These are phyloP conservation scores for Neosilurus mollespiculum DNA, from an alignment of 2,797 vertebrate genomes.

Conservation along the genomic window DNA sequence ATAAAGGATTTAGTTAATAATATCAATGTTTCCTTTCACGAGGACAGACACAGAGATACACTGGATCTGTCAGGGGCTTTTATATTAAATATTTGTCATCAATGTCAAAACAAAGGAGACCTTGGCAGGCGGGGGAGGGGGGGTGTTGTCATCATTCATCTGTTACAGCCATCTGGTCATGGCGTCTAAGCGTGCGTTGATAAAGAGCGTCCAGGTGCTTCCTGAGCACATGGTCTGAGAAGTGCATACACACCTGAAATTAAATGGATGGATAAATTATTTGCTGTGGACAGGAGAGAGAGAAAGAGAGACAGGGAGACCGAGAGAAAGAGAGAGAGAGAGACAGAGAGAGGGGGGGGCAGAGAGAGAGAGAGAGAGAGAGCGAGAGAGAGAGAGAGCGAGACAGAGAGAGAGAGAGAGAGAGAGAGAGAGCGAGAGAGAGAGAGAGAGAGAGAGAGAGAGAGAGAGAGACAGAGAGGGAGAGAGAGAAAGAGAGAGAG, in stretches of 20 bases:
- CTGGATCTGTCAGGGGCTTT: constrained; percentile 9
- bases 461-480: no score
- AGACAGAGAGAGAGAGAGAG: background rate
- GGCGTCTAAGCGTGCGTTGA: background rate
- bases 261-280: constrained; percentile 23
- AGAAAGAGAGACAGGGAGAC: no score
- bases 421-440: background rate
- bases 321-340: no score
- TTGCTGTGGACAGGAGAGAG: constrained; percentile 36
- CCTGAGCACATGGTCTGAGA: background rate
- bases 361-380: constrained; percentile 16
- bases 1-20: no score
- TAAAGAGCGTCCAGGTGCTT: constrained; percentile 27
- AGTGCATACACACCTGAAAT: background rate
- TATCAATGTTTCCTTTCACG: no score
- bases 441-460: no score
- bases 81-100: constrained; percentile 22
- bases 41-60: no score
- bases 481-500: no score
- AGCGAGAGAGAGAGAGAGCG: background rate
- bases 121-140: background rate
- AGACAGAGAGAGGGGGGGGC: no score
- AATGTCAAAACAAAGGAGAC: background rate
- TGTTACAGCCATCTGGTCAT: background rate
- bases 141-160: background rate